Percentiles rank a stretch among this genome's conserved stretches.
These are phyloP conservation scores for Andrena bucephala DNA, from an alignment of 2,888 invertebrate genomes.

Conservation along the genomic window DNA sequence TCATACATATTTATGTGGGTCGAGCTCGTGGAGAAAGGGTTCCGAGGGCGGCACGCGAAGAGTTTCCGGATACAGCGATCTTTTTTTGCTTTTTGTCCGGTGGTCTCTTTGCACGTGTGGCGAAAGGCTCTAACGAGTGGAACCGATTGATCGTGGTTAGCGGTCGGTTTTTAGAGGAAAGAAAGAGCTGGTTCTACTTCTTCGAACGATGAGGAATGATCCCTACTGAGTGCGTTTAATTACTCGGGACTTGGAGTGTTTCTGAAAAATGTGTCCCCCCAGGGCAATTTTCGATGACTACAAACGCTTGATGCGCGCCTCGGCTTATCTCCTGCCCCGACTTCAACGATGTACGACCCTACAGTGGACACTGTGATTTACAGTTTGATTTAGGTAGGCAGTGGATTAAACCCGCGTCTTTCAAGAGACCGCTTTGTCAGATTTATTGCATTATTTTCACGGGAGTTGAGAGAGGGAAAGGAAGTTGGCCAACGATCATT, in stretches of 20 bases:
- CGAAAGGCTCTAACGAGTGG: too few species aligned
- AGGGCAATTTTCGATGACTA: slow-evolving; percentile 37
- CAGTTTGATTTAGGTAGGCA: slow-evolving; percentile 62
- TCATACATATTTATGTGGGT: slow-evolving; percentile 32
- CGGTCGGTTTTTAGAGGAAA: not conserved
- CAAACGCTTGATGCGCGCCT: slow-evolving; percentile 52
- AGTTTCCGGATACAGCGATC: not conserved
- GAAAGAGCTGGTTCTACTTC: not conserved
- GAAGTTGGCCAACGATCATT: slow-evolving; percentile 21
- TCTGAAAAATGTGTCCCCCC: slow-evolving; percentile 10
- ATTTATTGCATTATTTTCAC: slow-evolving; percentile 60
- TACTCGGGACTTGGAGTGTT: slow-evolving; percentile 2
- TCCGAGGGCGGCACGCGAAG: not conserved
- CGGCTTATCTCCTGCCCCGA: slow-evolving; percentile 60
- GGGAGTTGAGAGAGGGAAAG: not conserved
- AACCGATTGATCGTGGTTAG: too few species aligned
- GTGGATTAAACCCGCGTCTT: slow-evolving; percentile 65
- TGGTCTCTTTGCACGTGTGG: too few species aligned
- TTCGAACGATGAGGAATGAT: not conserved
- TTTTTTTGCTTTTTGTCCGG: not conserved
- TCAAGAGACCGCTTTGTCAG: slow-evolving; percentile 58
- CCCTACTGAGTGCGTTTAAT: not conserved
- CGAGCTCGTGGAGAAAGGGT: not conserved
- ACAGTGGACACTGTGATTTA: slow-evolving; percentile 62
- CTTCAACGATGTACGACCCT: slow-evolving; percentile 47